Evolutionary conservation across 2,113 vertebrate genomes (phyloP).

Genomic region (Chiloscyllium plagiosum): DNA sequence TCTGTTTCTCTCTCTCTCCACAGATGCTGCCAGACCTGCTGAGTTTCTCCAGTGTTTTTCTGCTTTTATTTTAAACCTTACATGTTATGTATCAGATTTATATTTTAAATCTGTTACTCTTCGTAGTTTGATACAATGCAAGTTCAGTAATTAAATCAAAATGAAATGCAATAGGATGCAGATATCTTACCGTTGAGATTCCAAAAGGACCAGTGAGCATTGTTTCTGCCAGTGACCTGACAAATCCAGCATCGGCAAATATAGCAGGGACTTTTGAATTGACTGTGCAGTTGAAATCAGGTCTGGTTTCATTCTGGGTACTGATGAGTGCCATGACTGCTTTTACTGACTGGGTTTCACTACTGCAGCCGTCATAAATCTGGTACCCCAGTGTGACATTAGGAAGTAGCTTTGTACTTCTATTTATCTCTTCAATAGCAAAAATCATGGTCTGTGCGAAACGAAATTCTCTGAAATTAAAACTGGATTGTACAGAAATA

Average conservation of each 20-base stretch:
- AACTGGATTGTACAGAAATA: constrained; percentile 43
- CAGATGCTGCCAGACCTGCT: too few relatives aligned
- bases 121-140: background rate
- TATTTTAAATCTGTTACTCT: background rate
- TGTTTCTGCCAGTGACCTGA: constrained; percentile 56
- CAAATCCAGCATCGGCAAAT: constrained; percentile 61
- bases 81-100: background rate
- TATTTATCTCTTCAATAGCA: constrained; percentile 66
- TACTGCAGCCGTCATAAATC: constrained; percentile 62
- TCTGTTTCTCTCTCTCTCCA: too few relatives aligned
- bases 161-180: background rate
- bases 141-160: background rate
- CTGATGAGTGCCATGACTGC: constrained; percentile 61
- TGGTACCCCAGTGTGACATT: constrained; percentile 58
- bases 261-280: constrained; percentile 56
- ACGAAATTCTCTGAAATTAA: constrained; percentile 59
- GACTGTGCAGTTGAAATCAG: constrained; percentile 45
- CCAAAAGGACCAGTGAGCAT: constrained; percentile 56
- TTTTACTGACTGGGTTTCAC: constrained; percentile 56
- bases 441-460: constrained; percentile 65
- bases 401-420: constrained; percentile 50
- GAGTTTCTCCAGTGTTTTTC: too few relatives aligned
- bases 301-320: constrained; percentile 41
- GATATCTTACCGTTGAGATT: constrained; percentile 57
- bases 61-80: background rate